Percentiles rank a stretch among this genome's conserved stretches.
phyloP scores from a whole-genome alignment of 2,888 invertebrate genomes.

The Drosophila crucigera region DNA sequence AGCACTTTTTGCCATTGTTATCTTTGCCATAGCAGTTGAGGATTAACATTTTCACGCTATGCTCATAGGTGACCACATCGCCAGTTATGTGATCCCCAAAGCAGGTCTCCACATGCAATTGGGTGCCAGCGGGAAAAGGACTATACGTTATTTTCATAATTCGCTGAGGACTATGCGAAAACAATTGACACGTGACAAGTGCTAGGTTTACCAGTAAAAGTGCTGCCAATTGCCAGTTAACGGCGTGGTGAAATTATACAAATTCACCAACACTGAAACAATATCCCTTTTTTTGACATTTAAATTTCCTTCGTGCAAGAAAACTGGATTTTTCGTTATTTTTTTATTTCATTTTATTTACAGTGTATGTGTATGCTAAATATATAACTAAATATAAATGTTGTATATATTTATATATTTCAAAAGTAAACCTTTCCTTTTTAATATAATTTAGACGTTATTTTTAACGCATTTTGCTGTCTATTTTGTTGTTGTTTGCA shows the following conservation, averaged over 20 bases:
- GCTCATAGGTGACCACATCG: slow-evolving; percentile 53
- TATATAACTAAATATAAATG: slow-evolving; percentile 83
- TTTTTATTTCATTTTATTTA: slow-evolving; percentile 82
- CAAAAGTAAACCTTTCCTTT: slow-evolving; percentile 76
- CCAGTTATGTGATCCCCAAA: slow-evolving; percentile 35
- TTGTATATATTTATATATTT: slow-evolving; percentile 70
- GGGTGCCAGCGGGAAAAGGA: slow-evolving; percentile 41
- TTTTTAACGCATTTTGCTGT: slow-evolving; percentile 41
- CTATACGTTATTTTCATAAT: slow-evolving; percentile 13
- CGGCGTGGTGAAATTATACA: background rate
- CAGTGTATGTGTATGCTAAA: slow-evolving; percentile 78
- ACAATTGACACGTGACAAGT: slow-evolving; percentile 11
- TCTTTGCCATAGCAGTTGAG: slow-evolving; percentile 25
- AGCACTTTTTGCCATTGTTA: slow-evolving; percentile 13
- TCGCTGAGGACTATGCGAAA: background rate
- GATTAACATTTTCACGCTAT: slow-evolving; percentile 49
- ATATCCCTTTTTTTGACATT: background rate
- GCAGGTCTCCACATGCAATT: slow-evolving; percentile 43
- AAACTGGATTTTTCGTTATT: slow-evolving; percentile 12
- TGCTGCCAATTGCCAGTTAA: slow-evolving; percentile 20
- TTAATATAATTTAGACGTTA: slow-evolving; percentile 52
- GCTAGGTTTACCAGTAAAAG: slow-evolving; percentile 6
- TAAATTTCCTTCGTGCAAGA: background rate
- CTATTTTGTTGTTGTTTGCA: slow-evolving; percentile 52
- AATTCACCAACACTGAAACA: slow-evolving; percentile 2